Evolutionary conservation across 2,797 vertebrate species (phyloP), one percentile per base, ranked within the genome.

Genomic region (Petrocephalus sullivani): DNA sequence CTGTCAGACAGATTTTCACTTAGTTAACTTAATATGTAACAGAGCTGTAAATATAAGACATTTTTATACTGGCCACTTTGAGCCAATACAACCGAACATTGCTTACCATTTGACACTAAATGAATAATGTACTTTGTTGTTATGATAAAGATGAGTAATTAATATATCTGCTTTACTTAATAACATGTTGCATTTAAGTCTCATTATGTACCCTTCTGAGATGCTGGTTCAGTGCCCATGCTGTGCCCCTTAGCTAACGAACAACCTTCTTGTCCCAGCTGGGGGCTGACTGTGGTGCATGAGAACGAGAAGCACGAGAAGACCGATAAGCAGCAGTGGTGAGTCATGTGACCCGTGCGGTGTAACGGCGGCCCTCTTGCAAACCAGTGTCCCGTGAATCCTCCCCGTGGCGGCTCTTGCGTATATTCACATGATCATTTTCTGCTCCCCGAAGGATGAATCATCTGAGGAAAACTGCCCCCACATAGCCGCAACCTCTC

Each of bases 311-410:
- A 97, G 91, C 96, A 96, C 0, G 98, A 99, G 91, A 98, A 96
- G 88, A 94, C 96, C 0, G 98, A 99, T 92, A 97, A 91, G 85
- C 97, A 98, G 90, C 98, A 98, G 78, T 99, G 97, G 98, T 99
- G 92, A 98, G 98, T 87, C 19, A 92, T 64, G 4, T 78, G 56
- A 82, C 84, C 82, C 53, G 19, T 56, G 51, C 1, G 28, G 10
- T 33, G 1, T 28, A 67, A 33, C 0, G 28, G 64, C 12, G 28
- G 64, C 23, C 64, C 64, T 64, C 23, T 64, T 3, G 9, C 21
- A 28, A 12, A 3, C 61, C 61, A 10, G 61, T 3, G 9, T 4
- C 21, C 60, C 12, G 60, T 0, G 2, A 8, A 4, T 21, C 21
- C 60, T 14, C 23, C 61, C 23, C 12, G 1, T 33, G 23, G 23